Conservation (phyloP, 2,888 invertebrate genomes). For the Lycia hirtaria region DNA sequence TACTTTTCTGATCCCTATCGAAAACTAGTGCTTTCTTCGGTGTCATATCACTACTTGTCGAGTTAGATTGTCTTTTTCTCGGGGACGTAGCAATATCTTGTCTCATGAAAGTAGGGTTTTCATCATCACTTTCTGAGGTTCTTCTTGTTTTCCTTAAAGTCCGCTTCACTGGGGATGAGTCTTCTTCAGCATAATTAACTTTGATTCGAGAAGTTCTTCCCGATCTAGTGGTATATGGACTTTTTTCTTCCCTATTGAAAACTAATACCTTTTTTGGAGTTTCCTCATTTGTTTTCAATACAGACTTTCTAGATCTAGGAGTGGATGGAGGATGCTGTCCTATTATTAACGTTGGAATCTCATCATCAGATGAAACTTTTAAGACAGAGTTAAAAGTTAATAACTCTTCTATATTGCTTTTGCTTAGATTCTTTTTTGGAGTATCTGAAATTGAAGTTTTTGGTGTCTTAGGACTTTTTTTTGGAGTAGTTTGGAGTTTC, state of each 20-base stretch:
- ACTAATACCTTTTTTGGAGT: conserved; percentile 69
- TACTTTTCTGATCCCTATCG: conserved; percentile 60
- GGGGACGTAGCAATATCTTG: conserved; percentile 66
- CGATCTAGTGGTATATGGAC: conserved; percentile 57
- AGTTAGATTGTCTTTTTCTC: conserved; percentile 63
- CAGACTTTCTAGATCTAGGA: conserved; percentile 67
- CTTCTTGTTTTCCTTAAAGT: conserved; percentile 58
- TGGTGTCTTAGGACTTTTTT: conserved; percentile 57
- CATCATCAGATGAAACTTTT: conserved; percentile 75
- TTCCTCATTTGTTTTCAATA: conserved; percentile 56
- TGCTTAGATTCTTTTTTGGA: conserved; percentile 59
- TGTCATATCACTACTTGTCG: conserved; percentile 60
- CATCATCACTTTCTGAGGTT: conserved; percentile 41
- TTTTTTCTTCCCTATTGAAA: conserved; percentile 65
- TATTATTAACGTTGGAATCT: conserved; percentile 74
- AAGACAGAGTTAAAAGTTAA: conserved; percentile 70
- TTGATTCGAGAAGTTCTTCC: conserved; percentile 57
- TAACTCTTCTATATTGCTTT: conserved; percentile 66
- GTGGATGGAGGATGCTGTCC: conserved; percentile 64
- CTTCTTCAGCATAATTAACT: conserved; percentile 63
- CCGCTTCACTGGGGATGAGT: conserved; percentile 58
- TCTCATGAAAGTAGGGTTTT: conserved; percentile 74
- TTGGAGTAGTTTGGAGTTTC: conserved; percentile 70
- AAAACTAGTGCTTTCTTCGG: conserved; percentile 69
- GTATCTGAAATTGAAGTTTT: conserved; percentile 54